Conservation (phyloP, 2,888 invertebrate genomes). For the Listrodromus nycthemerus region DNA sequence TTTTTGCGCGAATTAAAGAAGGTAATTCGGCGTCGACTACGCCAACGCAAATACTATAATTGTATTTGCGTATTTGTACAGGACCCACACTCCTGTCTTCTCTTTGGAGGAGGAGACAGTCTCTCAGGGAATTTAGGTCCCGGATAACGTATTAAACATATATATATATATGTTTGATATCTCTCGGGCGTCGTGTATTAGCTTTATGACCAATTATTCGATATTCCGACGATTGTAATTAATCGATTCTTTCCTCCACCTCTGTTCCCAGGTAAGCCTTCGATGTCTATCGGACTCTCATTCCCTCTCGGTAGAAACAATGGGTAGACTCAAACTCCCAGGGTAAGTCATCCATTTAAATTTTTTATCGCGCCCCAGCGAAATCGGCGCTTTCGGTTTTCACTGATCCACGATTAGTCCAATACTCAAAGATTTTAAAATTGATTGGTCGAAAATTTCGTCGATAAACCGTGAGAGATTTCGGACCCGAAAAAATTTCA, state of each 20-base stretch:
- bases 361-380: neutral
- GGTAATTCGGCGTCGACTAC: neutral
- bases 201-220: conserved; percentile 23
- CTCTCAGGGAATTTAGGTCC: too few relatives aligned
- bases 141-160: too few relatives aligned
- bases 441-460: too few relatives aligned
- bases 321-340: neutral
- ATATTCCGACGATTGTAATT: conserved; percentile 22
- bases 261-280: conserved; percentile 49
- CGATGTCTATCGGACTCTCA: neutral
- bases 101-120: too few relatives aligned
- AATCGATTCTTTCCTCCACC: conserved; percentile 25
- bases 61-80: conserved; percentile 44
- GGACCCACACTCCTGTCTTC: neutral
- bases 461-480: too few relatives aligned
- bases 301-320: neutral
- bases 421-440: neutral
- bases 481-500: too few relatives aligned
- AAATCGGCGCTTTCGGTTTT: neutral
- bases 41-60: conserved; percentile 30
- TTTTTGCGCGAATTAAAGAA: conserved; percentile 18
- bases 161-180: too few relatives aligned
- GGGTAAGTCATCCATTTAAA: conserved; percentile 32
- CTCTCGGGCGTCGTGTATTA: neutral
- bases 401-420: neutral